Base-by-base conservation (phyloP, 2,113 vertebrate genomes). In the Semicossyphus pulcher region DNA sequence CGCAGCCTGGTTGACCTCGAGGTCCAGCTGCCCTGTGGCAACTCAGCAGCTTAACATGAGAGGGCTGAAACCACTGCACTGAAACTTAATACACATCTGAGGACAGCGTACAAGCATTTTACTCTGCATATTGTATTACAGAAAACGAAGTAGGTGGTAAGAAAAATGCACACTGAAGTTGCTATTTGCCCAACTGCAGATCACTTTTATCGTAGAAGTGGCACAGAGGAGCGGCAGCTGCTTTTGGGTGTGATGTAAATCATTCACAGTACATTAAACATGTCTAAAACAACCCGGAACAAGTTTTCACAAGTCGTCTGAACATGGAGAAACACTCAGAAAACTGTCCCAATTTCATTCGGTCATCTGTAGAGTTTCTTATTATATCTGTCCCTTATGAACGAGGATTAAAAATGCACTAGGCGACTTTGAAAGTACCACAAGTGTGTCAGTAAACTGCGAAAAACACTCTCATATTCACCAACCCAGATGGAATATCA, bases 1-100 rank as follows among this genome's bases (percentile, higher is more conserved):
- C 73, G 80, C 81, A 70, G 81, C 68, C 60, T 15, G 62, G 48
- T 21, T 88, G 86, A 92, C 91, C 89, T 80, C 57, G 16, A 66
- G 84, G 80, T 88, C 77, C 76, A 85, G 45, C 75, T 61, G 36
- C 76, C 86, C 75, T 20, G 49, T 76, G 75, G 69, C 76, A 77
- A 68, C 74, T 76, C 81, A 76, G 75, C 72, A 75, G 76, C 72
- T 85, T 68, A 56, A 60, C 80, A 64, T 64, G 66, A 77, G 71
- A 73, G 61, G 59, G 29, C 49, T 14, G 36, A 58, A 71, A 34
- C 10, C 23, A 25, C 76, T 31, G 48, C 49, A 63, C 36, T 61
- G 56, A 70, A n/a, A 57, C 56, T 42, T 9, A 60, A 67, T 14
- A 15, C 54, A 68, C 42, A 76, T 65, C 72, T 41, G 54, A 75